A percentile compares a stretch with the other conserved stretches of the same genome.
Evolutionary conservation across 1,140 invertebrate genomes (phyloP).

Genomic region (Brachionus sp.): DNA sequence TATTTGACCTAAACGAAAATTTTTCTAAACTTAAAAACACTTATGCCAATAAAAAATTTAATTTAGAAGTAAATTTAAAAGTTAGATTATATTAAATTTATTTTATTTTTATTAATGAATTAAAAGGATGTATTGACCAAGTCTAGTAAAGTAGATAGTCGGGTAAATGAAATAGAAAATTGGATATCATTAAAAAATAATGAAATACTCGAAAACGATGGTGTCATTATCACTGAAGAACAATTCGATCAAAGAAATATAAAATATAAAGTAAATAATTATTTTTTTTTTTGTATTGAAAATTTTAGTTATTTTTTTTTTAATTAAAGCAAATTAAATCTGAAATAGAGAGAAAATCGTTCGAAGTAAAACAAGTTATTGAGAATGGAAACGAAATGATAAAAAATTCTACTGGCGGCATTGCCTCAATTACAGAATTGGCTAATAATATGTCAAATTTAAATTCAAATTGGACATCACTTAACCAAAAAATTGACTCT

Average conservation of each 20-base stretch:
- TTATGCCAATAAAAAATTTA: conserved; percentile 16
- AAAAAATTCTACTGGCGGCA: background rate
- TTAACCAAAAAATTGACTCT: conserved; percentile 18
- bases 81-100: background rate
- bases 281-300: background rate
- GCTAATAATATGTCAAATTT: background rate
- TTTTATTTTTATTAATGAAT: background rate
- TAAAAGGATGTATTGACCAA: conserved; percentile 35
- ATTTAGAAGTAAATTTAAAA: conserved; percentile 20
- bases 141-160: background rate
- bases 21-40: conserved; percentile 8
- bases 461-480: conserved; percentile 34
- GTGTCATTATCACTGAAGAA: conserved; percentile 41
- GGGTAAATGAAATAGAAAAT: conserved; percentile 16
- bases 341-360: conserved; percentile 16
- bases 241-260: conserved; percentile 31
- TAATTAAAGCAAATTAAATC: conserved; percentile 38
- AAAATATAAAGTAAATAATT: conserved; percentile 25
- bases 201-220: conserved; percentile 24
- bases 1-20: conserved; percentile 25
- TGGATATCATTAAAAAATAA: conserved; percentile 23
- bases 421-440: background rate
- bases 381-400: conserved; percentile 39
- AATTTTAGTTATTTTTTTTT: background rate
- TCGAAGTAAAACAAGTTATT: background rate